These are phyloP conservation scores for Teleiodes luculella DNA, from an alignment of 2,888 invertebrate genomes.

Conservation along the genomic window DNA sequence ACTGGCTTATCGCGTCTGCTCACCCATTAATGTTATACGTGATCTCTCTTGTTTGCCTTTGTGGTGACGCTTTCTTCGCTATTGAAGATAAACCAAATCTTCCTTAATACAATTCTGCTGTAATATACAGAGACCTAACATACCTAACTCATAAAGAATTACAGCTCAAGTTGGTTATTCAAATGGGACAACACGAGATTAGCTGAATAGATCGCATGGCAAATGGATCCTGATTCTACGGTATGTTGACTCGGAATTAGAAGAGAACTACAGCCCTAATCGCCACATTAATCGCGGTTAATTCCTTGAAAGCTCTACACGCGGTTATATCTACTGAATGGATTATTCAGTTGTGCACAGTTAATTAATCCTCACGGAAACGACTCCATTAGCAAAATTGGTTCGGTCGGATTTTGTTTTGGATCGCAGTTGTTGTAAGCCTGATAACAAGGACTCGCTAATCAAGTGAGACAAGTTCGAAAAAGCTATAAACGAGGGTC, in stretches of 20 bases:
- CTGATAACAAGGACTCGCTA: slow-evolving; percentile 30
- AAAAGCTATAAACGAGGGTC: slow-evolving; percentile 33
- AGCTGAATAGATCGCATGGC: background rate
- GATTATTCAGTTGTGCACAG: slow-evolving; percentile 46
- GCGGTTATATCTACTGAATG: slow-evolving; percentile 29
- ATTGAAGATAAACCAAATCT: background rate
- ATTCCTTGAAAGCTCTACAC: slow-evolving; percentile 30
- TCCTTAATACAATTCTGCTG: background rate
- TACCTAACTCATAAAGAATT: background rate
- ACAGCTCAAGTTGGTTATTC: background rate
- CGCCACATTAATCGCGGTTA: slow-evolving; percentile 35
- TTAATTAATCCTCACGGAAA: slow-evolving; percentile 56
- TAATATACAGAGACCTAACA: too few relatives aligned
- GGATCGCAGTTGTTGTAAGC: slow-evolving; percentile 27
- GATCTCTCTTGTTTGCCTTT: slow-evolving; percentile 35
- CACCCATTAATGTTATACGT: slow-evolving; percentile 55
- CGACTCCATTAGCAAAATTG: slow-evolving; percentile 46
- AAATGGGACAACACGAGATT: background rate
- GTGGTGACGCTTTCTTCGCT: slow-evolving; percentile 17
- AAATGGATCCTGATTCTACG: slow-evolving; percentile 4
- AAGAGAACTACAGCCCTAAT: slow-evolving; percentile 13
- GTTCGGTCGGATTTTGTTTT: slow-evolving; percentile 28
- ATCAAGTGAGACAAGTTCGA: slow-evolving; percentile 29
- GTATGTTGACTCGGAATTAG: slow-evolving; percentile 10
- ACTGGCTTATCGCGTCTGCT: slow-evolving; percentile 47